Percentiles rank a stretch among this genome's conserved stretches.
Evolutionary conservation across 2,113 vertebrate genomes (phyloP).

Genomic region (cattle (Bos taurus)): DNA sequence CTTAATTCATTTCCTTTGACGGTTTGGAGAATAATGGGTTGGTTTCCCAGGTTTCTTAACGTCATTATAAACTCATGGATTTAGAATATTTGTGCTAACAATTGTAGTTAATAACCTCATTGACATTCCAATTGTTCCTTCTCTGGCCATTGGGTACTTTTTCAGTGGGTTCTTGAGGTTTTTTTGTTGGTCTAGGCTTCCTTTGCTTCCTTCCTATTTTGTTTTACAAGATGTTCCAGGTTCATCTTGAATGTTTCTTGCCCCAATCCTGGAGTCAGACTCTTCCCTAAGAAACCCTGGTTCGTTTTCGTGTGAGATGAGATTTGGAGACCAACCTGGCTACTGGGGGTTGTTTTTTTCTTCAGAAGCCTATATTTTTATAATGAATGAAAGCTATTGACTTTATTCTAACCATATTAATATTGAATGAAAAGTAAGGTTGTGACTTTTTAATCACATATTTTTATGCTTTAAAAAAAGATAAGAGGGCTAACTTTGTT

Average conservation of each 20-base stretch:
- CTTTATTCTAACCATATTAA: constrained; percentile 16
- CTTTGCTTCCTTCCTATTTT: neutral
- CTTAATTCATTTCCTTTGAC: neutral
- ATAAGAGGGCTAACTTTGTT: neutral
- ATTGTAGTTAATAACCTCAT: neutral
- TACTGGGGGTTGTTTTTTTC: neutral
- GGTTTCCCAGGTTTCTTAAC: neutral
- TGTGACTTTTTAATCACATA: neutral
- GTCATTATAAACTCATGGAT: neutral
- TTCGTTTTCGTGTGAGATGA: neutral
- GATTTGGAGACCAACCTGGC: neutral
- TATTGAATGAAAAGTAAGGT: constrained; percentile 11
- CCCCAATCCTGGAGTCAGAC: neutral
- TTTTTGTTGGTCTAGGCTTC: neutral
- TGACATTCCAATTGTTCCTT: neutral
- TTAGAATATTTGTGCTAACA: neutral
- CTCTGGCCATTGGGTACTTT: neutral
- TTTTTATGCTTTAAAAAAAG: constrained; percentile 8
- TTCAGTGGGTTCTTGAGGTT: neutral
- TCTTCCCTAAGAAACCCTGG: neutral
- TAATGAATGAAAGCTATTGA: neutral
- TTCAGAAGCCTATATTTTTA: neutral
- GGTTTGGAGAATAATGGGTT: neutral
- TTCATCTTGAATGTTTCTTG: neutral
- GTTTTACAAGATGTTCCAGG: neutral